Evolutionary conservation across 2,888 invertebrate species (phyloP).

Genomic region (Sphaerophoria taeniata): DNA sequence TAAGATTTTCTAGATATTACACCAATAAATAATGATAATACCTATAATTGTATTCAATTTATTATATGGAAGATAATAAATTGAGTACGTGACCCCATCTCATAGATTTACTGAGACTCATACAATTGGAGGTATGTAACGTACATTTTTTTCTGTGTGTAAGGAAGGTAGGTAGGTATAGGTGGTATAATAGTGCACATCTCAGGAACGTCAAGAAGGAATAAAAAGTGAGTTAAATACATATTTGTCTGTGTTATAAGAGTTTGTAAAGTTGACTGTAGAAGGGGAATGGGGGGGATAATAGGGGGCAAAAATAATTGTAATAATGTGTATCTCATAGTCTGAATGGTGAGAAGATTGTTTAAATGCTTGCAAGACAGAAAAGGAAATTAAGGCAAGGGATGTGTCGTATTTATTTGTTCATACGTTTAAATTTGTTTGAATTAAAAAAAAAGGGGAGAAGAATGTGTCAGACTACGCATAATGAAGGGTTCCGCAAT

Average conservation of each 20-base stretch:
- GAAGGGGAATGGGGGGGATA: neutral
- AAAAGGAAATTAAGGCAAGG: neutral
- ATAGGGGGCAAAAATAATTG: constrained; percentile 10
- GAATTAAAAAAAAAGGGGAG: no score
- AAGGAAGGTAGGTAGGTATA: no score
- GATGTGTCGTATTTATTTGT: no score
- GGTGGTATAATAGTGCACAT: constrained; percentile 19
- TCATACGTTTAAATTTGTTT: no score
- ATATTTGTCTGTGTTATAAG: neutral
- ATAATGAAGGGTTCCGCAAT: no score
- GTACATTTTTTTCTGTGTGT: no score
- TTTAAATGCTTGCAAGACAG: neutral
- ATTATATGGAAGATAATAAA: constrained; percentile 83
- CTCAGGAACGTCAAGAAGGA: constrained; percentile 3
- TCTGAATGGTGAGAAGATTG: constrained; percentile 21
- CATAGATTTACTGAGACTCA: constrained; percentile 53
- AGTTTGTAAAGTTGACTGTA: neutral
- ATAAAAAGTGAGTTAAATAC: constrained; percentile 7
- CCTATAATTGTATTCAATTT: constrained; percentile 83
- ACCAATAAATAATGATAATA: constrained; percentile 83
- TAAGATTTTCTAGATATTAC: constrained; percentile 74
- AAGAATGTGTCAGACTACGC: no score
- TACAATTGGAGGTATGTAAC: constrained; percentile 20
- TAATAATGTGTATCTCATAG: constrained; percentile 34
- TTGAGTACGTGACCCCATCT: constrained; percentile 82